Percentiles rank a stretch among this genome's conserved stretches.
Evolutionary conservation across 2,113 vertebrate species (phyloP).

Genomic region (Chlamydotis undulata): DNA sequence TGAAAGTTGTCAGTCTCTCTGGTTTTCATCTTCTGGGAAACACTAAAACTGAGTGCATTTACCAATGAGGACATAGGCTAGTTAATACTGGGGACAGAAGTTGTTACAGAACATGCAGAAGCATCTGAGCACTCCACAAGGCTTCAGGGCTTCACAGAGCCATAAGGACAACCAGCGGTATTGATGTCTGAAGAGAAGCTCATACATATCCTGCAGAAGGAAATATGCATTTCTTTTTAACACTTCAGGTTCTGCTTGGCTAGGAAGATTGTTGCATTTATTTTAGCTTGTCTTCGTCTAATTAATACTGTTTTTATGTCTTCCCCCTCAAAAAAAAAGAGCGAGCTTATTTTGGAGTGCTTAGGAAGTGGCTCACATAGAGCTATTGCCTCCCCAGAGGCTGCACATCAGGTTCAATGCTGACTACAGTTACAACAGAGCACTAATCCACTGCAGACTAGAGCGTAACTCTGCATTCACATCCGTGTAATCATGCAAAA

Average conservation of each 20-base stretch:
- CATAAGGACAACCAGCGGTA: neutral
- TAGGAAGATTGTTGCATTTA: neutral
- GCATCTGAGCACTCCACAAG: neutral
- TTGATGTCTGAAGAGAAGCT: neutral
- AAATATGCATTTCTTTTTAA: neutral
- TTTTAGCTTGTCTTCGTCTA: neutral
- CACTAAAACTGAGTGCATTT: neutral
- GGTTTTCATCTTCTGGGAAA: neutral
- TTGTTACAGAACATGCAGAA: neutral
- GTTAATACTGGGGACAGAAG: neutral
- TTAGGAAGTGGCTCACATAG: rapidly evolving
- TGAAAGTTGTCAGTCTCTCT: neutral
- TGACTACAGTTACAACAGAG: neutral
- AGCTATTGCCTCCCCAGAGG: neutral
- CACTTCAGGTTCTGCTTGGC: neutral
- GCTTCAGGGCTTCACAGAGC: neutral
- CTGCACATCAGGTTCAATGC: neutral
- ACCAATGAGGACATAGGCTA: neutral
- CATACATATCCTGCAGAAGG: neutral
- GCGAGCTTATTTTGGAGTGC: neutral
- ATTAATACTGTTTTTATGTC: neutral
- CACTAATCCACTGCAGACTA: neutral
- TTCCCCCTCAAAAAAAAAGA: neutral
- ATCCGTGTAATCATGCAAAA: neutral
- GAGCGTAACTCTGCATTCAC: neutral